Conservation (phyloP, 2,797 vertebrate species). For the Phrynocephalus vlangalii region DNA sequence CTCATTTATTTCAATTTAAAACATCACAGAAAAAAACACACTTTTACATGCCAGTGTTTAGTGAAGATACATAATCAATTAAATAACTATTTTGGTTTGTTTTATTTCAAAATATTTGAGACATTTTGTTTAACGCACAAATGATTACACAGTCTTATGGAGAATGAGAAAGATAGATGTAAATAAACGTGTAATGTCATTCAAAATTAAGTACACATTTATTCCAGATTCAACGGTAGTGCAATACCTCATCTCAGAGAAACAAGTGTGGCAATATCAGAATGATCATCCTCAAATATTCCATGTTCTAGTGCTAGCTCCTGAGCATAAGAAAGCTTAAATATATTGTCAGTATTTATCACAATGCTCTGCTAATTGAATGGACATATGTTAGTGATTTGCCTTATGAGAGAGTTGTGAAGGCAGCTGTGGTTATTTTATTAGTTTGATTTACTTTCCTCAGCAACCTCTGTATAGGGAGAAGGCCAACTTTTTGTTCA, state of each 20-base stretch:
- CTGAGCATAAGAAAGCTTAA: conserved; percentile 38
- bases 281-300: conserved; percentile 25
- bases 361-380: conserved; percentile 62
- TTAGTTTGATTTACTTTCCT: conserved; percentile 39
- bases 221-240: neutral
- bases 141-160: neutral
- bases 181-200: neutral
- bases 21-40: neutral
- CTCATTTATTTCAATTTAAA: neutral
- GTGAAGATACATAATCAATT: neutral
- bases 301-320: conserved; percentile 54
- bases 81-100: neutral
- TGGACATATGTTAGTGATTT: conserved; percentile 28
- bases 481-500: neutral
- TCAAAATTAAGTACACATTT: neutral
- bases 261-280: conserved; percentile 11
- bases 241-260: neutral
- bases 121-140: neutral
- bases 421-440: conserved; percentile 27
- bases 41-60: neutral
- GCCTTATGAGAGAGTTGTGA: conserved; percentile 24
- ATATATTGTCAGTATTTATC: conserved; percentile 54
- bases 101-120: neutral
- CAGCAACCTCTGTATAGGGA: neutral
- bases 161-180: neutral